Evolutionary conservation across 1,140 invertebrate genomes (phyloP), one percentile per base, ranked within the genome.

Genomic region (Elysia chlorotica): DNA sequence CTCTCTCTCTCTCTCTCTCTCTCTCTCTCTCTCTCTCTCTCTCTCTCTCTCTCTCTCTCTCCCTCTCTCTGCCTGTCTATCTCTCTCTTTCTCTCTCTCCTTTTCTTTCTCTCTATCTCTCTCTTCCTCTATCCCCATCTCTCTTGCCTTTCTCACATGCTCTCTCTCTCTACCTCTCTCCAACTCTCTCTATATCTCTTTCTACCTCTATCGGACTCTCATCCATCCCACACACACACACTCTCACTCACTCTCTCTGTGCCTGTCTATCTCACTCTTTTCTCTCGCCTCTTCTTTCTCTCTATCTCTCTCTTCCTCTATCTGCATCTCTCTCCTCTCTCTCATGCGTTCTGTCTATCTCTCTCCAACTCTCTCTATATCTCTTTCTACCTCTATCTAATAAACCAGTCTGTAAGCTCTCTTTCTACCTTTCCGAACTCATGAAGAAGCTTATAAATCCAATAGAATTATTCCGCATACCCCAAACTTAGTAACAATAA

Each of bases 11-110:
- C 62, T 35, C 25, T 28, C 25, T 36, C 62, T 65, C 62, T 36
- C 62, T 65, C 33, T 65, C 62, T 36, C 33, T 65, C 62, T 36
- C 62, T 36, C 33, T 36, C 62, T 65, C 33, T 36, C 62, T 65
- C 62, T 65, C 33, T 36, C 62, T 65, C 31, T 36, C 33, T 65
- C 62, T 36, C 33, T 23, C 62, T 25, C 25, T 25, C 25, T 28
- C 25, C 25, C 57, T 28, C 25, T 28, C 25, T 59, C 57, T 28
- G 10, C 25, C 57, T 59, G 14, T 28, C 25, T 28, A 14, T 28
- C 25, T 28, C 57, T 59, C 25, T 28, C 25, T 28, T 25, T 28
- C 25, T 28, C 57, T 59, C 57, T 28, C 25, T 28, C 57, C 28
- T 25, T 28, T 25, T 59, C 57, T 28, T 25, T 28, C 57, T 28